Conservation (phyloP, 2,797 vertebrate species). For the Momotus momota region DNA sequence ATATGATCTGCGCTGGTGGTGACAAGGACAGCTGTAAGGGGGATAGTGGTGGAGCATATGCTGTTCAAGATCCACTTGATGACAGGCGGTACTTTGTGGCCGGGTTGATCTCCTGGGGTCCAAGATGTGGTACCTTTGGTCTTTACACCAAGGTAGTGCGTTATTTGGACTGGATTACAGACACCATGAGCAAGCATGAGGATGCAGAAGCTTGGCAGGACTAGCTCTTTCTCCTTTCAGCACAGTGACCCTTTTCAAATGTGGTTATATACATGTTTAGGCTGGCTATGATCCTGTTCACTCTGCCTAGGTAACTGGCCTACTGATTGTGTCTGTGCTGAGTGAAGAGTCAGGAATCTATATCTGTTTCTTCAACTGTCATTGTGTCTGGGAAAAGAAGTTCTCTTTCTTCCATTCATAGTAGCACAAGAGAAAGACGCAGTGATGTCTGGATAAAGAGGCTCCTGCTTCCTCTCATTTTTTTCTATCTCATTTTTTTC, state of each 20-base stretch:
- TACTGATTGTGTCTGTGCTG: neutral
- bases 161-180: conserved; percentile 90
- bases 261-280: neutral
- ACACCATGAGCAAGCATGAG: conserved; percentile 78
- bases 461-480: neutral
- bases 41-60: conserved; percentile 89
- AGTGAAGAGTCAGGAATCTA: neutral
- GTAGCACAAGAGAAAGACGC: neutral
- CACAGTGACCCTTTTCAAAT: neutral
- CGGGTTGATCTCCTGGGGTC: conserved; percentile 92
- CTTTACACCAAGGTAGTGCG: conserved; percentile 90
- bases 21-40: conserved; percentile 85
- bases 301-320: neutral
- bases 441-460: neutral
- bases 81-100: conserved; percentile 69
- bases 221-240: neutral
- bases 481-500: neutral
- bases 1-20: conserved; percentile 93
- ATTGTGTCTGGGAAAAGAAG: neutral
- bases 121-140: conserved; percentile 79
- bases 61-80: conserved; percentile 55
- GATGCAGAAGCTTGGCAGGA: neutral
- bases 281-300: neutral
- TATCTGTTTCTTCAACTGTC: neutral
- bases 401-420: neutral